Evolutionary conservation across 2,797 vertebrate species (phyloP), one percentile per base, ranked within the genome.

Genomic region (Diplodus puntazzo): DNA sequence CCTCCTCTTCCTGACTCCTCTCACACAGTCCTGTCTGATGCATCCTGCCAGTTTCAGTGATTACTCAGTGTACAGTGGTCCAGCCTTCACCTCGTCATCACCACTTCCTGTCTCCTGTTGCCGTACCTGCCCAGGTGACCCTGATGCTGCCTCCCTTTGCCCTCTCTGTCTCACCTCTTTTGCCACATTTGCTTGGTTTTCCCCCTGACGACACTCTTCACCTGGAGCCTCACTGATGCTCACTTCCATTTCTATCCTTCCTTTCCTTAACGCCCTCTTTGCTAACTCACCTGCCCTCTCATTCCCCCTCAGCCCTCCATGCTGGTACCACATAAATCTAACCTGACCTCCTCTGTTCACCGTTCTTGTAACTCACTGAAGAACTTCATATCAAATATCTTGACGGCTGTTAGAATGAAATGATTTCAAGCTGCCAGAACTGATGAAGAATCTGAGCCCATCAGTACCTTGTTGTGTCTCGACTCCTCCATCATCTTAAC

Each of bases 381-480:
- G 45, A 14, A 58, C 10, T 30, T 48, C 14, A 39, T 43, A 30
- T 39, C 57, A 30, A 21, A 57, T 3, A 10, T 57, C 18, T 34
- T 65, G 52, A 57, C 9, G 4, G 5, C 43, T 58, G n/a, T 66
- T 50, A 42, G 53, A 74, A 50, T 74, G 27, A 34, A 69, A 39
- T 17, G 5, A 73, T 18, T 13, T 55, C 13, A 45, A 43, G 23
- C 52, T 20, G 21, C 52, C 18, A 21, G 18, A 8, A 53, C 53
- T 57, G 39, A 53, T 2, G 23, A 57, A 45, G 42, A 49, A 16
- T 27, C 27, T 27, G 27, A 27, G 27, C 2, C 2, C 2, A 27
- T 27, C 27, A 27, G 27, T 27, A 27, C 27, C 27, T 27, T 27
- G 27, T 27, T 27, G 4, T 27, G 27, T 27, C 27, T 27, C 2